Base-by-base conservation (phyloP, 2,113 vertebrate species). In the Perca schrenkii region DNA sequence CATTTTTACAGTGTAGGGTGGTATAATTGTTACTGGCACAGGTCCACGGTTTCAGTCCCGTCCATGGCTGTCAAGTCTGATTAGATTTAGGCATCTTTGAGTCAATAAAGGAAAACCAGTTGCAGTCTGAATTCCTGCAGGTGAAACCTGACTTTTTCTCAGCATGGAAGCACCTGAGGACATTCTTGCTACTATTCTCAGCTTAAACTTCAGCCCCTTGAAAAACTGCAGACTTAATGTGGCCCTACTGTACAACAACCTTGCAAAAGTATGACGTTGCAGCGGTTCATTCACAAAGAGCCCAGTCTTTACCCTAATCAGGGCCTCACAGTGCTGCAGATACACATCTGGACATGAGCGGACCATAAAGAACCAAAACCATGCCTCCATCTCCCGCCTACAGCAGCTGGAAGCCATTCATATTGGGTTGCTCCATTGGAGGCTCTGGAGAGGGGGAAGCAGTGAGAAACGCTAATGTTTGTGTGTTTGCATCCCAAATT, bases 381-480 rank as follows among this genome's bases (percentile, higher is more conserved):
- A 52, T 34, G 31, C 16, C 73, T 83, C 74, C 47, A 60, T 52
- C 31, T 80, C 49, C 36, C 53, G 52, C 62, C 22, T 16, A 8
- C 62, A 76, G 76, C 84, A 90, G 88, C 69, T 92, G 85, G 81
- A 91, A 91, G 69, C 31, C 77, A 89, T 90, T 87, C 84, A 69
- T 22, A 56, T 15, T 12, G 15, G 19, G n/a, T 47, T 22, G 73
- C 52, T 52, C 50, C 28, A 17, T 4, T 74, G 58, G 46, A 84
- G 79, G 66, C 43, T 17, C 50, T 34, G n/a, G 40, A 16, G 22
- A 54, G 65, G 67, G 61, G 22, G 47, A 53, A 34, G 63, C 36
- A 58, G 16, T 25, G 12, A 70, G 7, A 53, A 57, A 13, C 1
- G 4, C 15, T n/a, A 52, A 3, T 67, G 54, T 65, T 49, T 70